A percentile compares a stretch with the other conserved stretches of the same genome.
phyloP scores from a whole-genome alignment of 2,113 vertebrate species.

The Alectura lathami region DNA sequence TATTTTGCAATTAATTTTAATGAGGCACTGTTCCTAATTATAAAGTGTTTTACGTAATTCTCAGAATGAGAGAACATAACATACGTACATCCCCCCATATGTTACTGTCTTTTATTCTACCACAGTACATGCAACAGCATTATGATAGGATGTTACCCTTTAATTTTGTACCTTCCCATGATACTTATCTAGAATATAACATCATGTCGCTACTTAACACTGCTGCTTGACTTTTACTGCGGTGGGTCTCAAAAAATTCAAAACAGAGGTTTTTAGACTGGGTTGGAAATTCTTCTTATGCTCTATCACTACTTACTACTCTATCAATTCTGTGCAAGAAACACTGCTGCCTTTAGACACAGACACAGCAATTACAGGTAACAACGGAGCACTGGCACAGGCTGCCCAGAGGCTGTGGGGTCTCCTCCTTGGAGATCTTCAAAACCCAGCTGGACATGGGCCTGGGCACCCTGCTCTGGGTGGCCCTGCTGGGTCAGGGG shows the following conservation, averaged over 20 bases:
- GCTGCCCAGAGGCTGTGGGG: background rate
- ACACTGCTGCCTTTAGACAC: background rate
- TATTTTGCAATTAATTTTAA: constrained; percentile 9
- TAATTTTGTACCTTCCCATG: background rate
- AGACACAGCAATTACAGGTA: background rate
- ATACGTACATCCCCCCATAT: background rate
- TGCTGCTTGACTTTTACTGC: background rate
- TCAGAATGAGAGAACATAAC: background rate
- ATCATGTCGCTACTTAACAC: background rate
- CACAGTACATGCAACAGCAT: background rate
- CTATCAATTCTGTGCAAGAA: background rate
- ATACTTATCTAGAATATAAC: background rate
- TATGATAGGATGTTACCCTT: background rate
- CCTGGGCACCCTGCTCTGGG: background rate
- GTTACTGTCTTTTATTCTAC: background rate
- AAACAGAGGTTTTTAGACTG: background rate
- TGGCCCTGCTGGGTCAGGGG: background rate
- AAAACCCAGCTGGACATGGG: background rate
- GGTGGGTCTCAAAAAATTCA: background rate
- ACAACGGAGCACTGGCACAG: background rate
- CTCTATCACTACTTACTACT: background rate
- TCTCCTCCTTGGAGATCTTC: background rate
- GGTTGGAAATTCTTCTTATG: background rate
- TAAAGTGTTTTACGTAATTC: background rate
- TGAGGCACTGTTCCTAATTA: background rate